These are phyloP conservation scores for Ceratitis capitata DNA, from an alignment of 1,140 invertebrate species.

Conservation along the genomic window DNA sequence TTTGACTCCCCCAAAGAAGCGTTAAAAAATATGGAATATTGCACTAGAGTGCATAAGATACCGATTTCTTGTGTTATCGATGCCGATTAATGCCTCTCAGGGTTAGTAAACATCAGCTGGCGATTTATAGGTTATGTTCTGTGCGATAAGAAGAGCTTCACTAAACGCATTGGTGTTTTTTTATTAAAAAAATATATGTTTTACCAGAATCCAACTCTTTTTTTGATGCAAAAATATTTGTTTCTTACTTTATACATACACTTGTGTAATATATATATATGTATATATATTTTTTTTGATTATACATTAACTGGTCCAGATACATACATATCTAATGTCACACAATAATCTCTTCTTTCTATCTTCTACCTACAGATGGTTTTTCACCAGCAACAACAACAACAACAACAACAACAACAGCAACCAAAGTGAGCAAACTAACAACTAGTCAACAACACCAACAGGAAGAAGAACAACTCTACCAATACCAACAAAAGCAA, in stretches of 20 bases:
- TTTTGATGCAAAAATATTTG: background rate
- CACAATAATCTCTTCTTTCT: background rate
- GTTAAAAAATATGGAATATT: too few species aligned
- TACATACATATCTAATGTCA: background rate
- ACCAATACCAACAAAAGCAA: slow-evolving; percentile 8
- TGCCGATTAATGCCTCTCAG: too few species aligned
- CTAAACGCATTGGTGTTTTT: too few species aligned
- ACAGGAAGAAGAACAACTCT: background rate
- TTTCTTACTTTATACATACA: background rate
- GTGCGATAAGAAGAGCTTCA: too few species aligned
- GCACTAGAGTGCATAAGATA: too few species aligned
- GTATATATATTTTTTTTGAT: background rate
- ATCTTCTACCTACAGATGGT: slow-evolving; percentile 15
- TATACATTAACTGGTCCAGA: background rate
- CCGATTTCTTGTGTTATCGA: too few species aligned
- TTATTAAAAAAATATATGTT: too few species aligned
- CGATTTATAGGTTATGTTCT: too few species aligned
- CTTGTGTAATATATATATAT: too few species aligned
- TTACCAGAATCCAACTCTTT: too few species aligned
- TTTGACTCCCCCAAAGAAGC: too few species aligned
- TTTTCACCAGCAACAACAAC: background rate
- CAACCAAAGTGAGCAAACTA: slow-evolving; percentile 47
- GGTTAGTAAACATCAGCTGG: too few species aligned
- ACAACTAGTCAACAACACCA: slow-evolving; percentile 41
- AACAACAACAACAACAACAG: slow-evolving; percentile 41